These are phyloP conservation scores for Ivindomyrus marchei DNA, from an alignment of 2,113 vertebrate species.

Conservation along the genomic window DNA sequence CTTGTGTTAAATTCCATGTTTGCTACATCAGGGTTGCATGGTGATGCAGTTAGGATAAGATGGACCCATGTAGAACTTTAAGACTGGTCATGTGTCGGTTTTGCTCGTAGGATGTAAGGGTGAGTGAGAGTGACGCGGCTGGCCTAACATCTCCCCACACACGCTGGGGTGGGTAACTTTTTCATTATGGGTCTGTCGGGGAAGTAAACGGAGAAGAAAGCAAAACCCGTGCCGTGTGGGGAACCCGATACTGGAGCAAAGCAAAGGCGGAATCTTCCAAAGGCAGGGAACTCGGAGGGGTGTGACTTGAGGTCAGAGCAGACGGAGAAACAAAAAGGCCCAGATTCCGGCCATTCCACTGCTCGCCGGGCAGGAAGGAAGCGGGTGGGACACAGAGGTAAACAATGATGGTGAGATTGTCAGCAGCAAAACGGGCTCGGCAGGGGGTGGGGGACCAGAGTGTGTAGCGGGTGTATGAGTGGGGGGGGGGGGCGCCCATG, in stretches of 20 bases:
- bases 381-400: not conserved
- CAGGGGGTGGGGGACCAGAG: not conserved
- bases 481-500: not conserved
- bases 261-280: not conserved
- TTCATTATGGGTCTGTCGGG: not conserved
- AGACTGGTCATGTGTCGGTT: not conserved
- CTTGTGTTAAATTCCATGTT: not conserved
- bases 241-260: not conserved
- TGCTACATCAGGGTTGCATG: not conserved
- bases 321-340: not conserved
- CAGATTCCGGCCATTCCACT: constrained; percentile 2
- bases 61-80: not conserved
- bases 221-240: not conserved
- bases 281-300: not conserved
- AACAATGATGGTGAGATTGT: not conserved
- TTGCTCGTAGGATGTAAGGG: not conserved
- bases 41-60: not conserved
- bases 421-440: not conserved
- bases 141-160: not conserved
- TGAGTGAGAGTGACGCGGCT: not conserved
- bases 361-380: constrained; percentile 9
- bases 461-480: not conserved
- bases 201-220: not conserved
- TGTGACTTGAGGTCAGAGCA: not conserved
- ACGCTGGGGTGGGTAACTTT: not conserved